phyloP scores from a whole-genome alignment of 2,797 vertebrate genomes.

The Arrhamphus sclerolepis region DNA sequence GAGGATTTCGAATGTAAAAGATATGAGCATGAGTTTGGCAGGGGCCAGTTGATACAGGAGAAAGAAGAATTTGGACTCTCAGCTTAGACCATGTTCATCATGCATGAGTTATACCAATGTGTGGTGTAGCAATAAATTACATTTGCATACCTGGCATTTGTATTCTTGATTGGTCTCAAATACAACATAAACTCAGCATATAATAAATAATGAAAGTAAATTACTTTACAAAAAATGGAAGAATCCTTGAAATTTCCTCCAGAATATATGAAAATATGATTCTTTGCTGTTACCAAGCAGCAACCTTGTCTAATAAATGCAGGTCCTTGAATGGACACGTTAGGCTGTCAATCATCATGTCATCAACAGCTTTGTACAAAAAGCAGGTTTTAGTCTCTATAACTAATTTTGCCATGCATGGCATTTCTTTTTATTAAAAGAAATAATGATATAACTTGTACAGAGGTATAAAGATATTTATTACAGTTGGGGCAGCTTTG shows the following conservation, averaged over 20 bases:
- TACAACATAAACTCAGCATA: conserved; percentile 14
- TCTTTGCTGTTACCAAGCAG: not conserved
- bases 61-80: conserved; percentile 39
- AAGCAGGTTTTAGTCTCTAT: too few relatives aligned
- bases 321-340: not conserved
- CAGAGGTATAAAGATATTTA: too few relatives aligned
- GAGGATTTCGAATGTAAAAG: conserved; percentile 81
- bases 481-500: not conserved
- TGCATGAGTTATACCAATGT: conserved; percentile 19
- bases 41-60: conserved; percentile 55
- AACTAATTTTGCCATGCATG: too few relatives aligned
- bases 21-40: conserved; percentile 60
- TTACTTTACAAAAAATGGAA: not conserved
- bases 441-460: too few relatives aligned
- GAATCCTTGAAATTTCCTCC: not conserved
- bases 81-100: conserved; percentile 41
- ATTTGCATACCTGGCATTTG: conserved; percentile 6
- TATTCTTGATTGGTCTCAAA: conserved; percentile 11
- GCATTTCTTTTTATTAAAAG: too few relatives aligned
- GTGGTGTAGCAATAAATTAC: conserved; percentile 22
- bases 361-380: too few relatives aligned
- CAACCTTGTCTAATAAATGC: not conserved
- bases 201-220: not conserved
- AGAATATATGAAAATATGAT: not conserved
- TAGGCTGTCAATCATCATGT: too few relatives aligned